phyloP scores from a whole-genome alignment of 2,888 invertebrate species.

The Alitta virens region DNA sequence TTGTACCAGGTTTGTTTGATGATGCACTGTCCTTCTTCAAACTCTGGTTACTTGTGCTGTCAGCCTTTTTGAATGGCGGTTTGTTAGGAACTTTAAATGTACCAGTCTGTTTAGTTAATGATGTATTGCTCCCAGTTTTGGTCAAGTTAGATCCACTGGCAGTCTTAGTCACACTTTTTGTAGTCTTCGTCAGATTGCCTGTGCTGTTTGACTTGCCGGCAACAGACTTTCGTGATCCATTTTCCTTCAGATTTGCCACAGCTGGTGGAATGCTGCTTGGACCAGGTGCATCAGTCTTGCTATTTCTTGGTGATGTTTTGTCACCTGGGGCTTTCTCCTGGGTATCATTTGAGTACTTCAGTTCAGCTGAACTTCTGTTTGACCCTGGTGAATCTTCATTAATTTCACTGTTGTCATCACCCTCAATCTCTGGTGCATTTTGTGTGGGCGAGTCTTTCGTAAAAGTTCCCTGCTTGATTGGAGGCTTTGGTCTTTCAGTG shows the following conservation, averaged over 20 bases:
- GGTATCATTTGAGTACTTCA: conserved; percentile 12
- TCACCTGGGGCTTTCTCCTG: conserved; percentile 15
- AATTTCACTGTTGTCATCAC: background rate
- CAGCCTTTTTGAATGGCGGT: background rate
- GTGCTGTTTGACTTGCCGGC: conserved; percentile 29
- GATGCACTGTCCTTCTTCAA: conserved; percentile 26
- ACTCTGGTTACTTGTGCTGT: background rate
- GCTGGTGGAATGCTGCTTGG: conserved; percentile 25
- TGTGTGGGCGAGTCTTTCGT: conserved; percentile 68
- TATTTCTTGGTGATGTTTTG: background rate
- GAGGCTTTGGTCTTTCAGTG: conserved; percentile 38
- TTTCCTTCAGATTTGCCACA: conserved; percentile 1
- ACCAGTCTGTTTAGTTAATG: conserved; percentile 25
- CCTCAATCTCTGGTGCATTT: conserved; percentile 34
- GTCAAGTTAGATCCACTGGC: conserved; percentile 17
- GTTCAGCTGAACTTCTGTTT: conserved; percentile 11
- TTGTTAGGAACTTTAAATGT: conserved; percentile 23
- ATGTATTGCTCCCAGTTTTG: conserved; percentile 36
- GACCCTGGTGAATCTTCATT: conserved; percentile 1
- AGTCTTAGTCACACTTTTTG: conserved; percentile 25
- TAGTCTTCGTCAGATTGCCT: background rate
- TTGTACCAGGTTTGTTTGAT: conserved; percentile 1
- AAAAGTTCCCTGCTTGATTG: conserved; percentile 84
- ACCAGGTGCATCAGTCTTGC: background rate
- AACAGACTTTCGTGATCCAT: conserved; percentile 14